phyloP scores from a whole-genome alignment of 2,797 vertebrate species.

The Prunella strophiata region DNA sequence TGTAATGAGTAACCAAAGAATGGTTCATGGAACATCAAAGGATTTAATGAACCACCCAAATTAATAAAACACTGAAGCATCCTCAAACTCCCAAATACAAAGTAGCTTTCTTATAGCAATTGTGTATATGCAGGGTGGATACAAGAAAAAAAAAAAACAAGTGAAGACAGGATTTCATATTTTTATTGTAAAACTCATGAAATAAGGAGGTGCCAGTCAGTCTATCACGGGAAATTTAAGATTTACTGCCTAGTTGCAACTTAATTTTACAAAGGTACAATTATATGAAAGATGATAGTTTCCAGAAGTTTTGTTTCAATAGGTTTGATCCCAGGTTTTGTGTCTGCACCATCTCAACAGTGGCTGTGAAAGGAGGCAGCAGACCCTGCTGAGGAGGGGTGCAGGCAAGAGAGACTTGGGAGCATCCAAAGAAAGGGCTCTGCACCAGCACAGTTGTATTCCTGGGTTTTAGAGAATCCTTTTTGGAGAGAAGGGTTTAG shows the following conservation, averaged over 20 bases:
- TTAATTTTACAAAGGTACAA: background rate
- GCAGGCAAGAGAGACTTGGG: background rate
- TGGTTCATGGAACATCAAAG: slow-evolving; percentile 38
- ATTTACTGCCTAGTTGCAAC: background rate
- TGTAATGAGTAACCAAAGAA: slow-evolving; percentile 8
- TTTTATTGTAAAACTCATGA: background rate
- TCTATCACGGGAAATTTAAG: fast-evolving
- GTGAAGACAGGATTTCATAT: fast-evolving
- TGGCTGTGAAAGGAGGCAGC: background rate
- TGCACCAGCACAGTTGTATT: background rate
- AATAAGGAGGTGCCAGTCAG: background rate
- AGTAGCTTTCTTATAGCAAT: background rate
- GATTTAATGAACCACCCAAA: slow-evolving; percentile 51
- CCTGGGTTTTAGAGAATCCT: fast-evolving
- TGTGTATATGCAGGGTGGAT: background rate
- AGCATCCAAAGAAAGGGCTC: background rate
- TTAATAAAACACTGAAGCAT: background rate
- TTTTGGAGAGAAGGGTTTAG: background rate
- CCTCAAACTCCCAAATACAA: background rate
- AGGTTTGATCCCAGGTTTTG: background rate
- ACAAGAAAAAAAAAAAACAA: background rate
- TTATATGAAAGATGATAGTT: background rate
- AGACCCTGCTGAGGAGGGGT: background rate
- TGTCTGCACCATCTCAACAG: background rate
- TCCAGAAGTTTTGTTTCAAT: background rate